Base-by-base conservation (phyloP, 2,888 invertebrate genomes). In the Stenolophus ochropezus region DNA sequence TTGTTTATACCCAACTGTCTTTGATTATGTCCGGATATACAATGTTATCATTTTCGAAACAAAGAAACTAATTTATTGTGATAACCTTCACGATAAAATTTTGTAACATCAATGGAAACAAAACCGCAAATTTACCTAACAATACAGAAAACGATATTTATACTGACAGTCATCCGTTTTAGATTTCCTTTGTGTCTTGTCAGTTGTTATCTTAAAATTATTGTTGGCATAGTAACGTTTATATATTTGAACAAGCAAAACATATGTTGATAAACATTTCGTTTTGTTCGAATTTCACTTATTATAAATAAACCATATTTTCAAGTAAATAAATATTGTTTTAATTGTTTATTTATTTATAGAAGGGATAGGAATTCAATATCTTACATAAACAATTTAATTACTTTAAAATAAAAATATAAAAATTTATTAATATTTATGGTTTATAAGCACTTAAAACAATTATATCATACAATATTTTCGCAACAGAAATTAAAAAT, bases 21-120 rank as follows among this genome's bases (percentile, higher is more conserved):
- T 6, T 69, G 33, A 69, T 69, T 69, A 33, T 3, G 20, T 69
- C 65, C 65, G 65, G 65, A 42, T 27, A 69, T 69, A 69, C 33
- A 69, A 27, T 16, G 27, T 69, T 69, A 69, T 69, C 65, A 69
- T 33, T 33, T 27, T 69, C 25, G 61, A 69, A 69, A 69, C 65
- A 69, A 69, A 69, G 65, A 69, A 69, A 18, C 27, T 69, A 33
- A 33, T 69, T 69, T 69, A 33, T 14, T 14, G 1, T 69, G 65
- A 69, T 69, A 69, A 69, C 65, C 65, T 69, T 69, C 65, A 33
- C 11, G 18, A 69, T 69, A 27, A 69, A 69, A 33, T 69, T 69
- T 61, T 33, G 33, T 27, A 69, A 69, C 27, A 2, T 42, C 27
- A 33, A 69, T 14, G 6, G 16, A 69, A 69, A 23, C 14, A 25